Conservation (phyloP, 2,888 invertebrate genomes). For the Ophion slaviceki region DNA sequence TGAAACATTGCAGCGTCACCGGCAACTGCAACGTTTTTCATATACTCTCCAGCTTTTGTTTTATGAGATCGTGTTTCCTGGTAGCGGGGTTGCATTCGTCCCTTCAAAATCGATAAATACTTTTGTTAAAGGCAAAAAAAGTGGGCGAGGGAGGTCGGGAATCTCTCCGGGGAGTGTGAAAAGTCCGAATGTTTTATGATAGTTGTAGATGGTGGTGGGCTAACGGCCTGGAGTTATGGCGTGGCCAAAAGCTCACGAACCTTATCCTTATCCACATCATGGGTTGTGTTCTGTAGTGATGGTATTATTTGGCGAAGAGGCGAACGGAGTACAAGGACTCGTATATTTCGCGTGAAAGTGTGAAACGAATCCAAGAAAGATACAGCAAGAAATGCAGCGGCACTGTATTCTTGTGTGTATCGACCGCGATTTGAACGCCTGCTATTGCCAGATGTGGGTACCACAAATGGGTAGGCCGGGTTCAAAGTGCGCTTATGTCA, state of each 20-base stretch:
- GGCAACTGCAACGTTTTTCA: too few species aligned
- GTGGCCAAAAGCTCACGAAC: conserved; percentile 33
- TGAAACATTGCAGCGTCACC: too few species aligned
- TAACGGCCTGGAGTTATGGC: conserved; percentile 61
- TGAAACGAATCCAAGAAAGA: conserved; percentile 51
- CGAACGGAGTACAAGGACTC: neutral
- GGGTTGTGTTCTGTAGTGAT: conserved; percentile 1
- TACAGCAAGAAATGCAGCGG: conserved; percentile 23
- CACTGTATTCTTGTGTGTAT: conserved; percentile 69
- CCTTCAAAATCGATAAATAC: neutral
- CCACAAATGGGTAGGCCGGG: conserved; percentile 82
- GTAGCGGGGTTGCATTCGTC: neutral
- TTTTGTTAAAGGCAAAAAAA: neutral
- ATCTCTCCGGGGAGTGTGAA: conserved; percentile 51
- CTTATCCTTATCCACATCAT: conserved; percentile 32
- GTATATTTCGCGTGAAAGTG: conserved; percentile 26
- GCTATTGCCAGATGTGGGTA: conserved; percentile 81
- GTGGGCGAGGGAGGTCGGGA: neutral
- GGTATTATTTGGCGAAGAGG: neutral
- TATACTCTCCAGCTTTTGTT: too few species aligned
- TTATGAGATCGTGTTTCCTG: neutral
- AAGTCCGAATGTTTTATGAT: conserved; percentile 72
- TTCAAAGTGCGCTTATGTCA: conserved; percentile 80
- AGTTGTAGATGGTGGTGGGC: conserved; percentile 52
- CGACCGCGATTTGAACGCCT: conserved; percentile 75